Conservation (phyloP, 2,888 invertebrate genomes). For the Plebejus argus region DNA sequence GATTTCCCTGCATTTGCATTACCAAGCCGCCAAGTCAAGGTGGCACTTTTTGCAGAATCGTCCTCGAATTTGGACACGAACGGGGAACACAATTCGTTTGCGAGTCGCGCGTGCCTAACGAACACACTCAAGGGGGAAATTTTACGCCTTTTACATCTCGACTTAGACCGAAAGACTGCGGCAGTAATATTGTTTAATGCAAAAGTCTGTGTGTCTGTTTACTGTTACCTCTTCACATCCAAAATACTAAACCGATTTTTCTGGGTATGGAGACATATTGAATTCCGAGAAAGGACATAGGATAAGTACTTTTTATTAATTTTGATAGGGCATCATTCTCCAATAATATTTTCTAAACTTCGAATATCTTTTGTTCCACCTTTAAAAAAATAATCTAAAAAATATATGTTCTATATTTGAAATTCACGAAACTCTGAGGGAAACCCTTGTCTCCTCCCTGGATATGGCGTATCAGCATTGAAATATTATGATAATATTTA, state of each 20-base stretch:
- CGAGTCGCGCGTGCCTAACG: slow-evolving; percentile 24
- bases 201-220: no score
- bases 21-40: background rate
- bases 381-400: background rate
- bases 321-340: no score
- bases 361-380: background rate
- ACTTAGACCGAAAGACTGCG: background rate
- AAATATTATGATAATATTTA: slow-evolving; percentile 6
- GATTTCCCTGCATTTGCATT: no score
- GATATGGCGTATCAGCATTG: background rate
- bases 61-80: slow-evolving; percentile 27
- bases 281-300: no score
- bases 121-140: slow-evolving; percentile 1
- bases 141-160: slow-evolving; percentile 13
- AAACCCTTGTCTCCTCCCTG: slow-evolving; percentile 17
- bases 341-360: background rate
- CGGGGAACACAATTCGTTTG: slow-evolving; percentile 5
- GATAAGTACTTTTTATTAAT: no score
- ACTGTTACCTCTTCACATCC: no score
- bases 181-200: no score
- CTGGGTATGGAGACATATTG: no score
- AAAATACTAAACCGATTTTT: no score
- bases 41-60: background rate
- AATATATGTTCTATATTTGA: background rate
- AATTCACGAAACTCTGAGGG: background rate